Evolutionary conservation across 2,888 invertebrate genomes (phyloP).

Genomic region (Apotomis capreana): DNA sequence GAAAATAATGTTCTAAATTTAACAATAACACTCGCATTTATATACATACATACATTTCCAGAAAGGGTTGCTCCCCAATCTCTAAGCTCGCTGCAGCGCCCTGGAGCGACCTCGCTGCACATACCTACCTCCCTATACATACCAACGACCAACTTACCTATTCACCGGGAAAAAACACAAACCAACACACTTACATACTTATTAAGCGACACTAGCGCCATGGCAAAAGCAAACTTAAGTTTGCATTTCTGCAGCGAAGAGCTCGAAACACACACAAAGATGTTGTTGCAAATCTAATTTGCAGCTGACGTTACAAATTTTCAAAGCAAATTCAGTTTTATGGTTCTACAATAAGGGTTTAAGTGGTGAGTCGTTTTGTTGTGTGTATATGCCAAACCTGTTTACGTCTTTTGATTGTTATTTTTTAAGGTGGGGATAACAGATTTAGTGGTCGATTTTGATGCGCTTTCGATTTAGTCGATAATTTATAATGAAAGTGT

Average conservation of each 20-base stretch:
- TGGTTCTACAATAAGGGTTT: not conserved
- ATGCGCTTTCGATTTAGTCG: constrained; percentile 36
- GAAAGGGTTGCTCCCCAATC: constrained; percentile 65
- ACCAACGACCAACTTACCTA: constrained; percentile 16
- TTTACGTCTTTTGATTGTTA: constrained; percentile 9
- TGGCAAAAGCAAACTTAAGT: constrained; percentile 23
- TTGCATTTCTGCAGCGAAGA: constrained; percentile 16
- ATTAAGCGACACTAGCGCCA: constrained; percentile 14
- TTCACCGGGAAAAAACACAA: constrained; percentile 8
- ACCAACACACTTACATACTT: not conserved
- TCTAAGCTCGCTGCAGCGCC: constrained; percentile 43
- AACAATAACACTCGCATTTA: constrained; percentile 17
- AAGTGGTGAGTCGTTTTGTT: constrained; percentile 5
- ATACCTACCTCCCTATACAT: constrained; percentile 38
- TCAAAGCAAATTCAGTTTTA: constrained; percentile 20
- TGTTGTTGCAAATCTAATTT: constrained; percentile 18
- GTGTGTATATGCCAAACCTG: not conserved
- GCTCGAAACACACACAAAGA: constrained; percentile 31
- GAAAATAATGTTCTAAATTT: not conserved
- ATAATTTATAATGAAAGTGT: constrained; percentile 24
- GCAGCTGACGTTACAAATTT: constrained; percentile 1
- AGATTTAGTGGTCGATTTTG: constrained; percentile 27
- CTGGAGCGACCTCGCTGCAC: constrained; percentile 29
- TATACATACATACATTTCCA: constrained; percentile 10
- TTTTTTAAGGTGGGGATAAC: constrained; percentile 26